These are phyloP conservation scores for Lasius fuliginosus DNA, from an alignment of 2,888 invertebrate genomes.

Conservation along the genomic window DNA sequence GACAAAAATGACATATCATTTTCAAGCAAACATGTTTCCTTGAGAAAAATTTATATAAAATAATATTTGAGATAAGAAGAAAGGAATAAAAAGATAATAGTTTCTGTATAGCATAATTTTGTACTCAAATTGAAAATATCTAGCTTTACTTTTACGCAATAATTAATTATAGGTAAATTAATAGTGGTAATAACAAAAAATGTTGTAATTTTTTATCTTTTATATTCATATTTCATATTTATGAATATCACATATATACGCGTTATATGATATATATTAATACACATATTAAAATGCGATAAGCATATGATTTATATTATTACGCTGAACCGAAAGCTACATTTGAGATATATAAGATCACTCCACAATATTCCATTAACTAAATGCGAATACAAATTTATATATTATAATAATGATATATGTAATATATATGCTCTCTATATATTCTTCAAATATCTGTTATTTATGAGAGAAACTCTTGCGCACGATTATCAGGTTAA, in stretches of 20 bases:
- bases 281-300: background rate
- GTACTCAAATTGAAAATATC: background rate
- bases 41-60: background rate
- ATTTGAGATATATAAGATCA: background rate
- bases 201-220: background rate
- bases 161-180: background rate
- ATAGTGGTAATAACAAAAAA: background rate
- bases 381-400: constrained; percentile 11
- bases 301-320: background rate
- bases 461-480: constrained; percentile 11
- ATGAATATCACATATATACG: background rate
- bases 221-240: background rate
- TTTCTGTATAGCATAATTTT: background rate
- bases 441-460: background rate
- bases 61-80: background rate
- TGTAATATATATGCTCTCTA: background rate
- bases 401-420: background rate
- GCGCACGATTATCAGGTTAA: constrained; percentile 11
- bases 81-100: background rate
- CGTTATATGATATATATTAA: background rate
- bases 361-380: background rate
- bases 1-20: background rate
- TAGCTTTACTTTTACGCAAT: background rate
- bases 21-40: background rate
- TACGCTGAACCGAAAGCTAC: background rate